These are phyloP conservation scores for Sesia bembeciformis DNA, from an alignment of 2,888 invertebrate species.

Conservation along the genomic window DNA sequence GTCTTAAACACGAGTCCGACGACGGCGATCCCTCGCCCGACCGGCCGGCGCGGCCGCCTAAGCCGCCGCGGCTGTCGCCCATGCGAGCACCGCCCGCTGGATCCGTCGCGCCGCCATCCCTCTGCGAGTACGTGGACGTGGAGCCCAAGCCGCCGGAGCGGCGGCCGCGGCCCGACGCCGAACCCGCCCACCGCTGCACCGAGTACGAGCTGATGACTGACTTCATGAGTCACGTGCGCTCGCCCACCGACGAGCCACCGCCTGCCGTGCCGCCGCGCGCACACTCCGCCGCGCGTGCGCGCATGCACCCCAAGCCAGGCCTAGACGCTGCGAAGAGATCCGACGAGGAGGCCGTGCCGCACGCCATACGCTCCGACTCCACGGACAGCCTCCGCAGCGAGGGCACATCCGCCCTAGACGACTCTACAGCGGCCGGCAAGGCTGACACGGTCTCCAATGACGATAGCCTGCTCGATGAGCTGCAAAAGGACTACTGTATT, in stretches of 20 bases:
- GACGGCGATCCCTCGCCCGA: conserved; percentile 51
- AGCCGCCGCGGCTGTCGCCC: conserved; percentile 50
- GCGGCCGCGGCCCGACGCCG: conserved; percentile 23
- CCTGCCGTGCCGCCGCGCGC: conserved; percentile 50
- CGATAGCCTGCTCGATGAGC: conserved; percentile 61
- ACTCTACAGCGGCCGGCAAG: conserved; percentile 12
- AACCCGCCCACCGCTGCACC: conserved; percentile 27
- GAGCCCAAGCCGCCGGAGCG: conserved; percentile 31
- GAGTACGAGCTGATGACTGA: conserved; percentile 66
- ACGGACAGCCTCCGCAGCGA: conserved; percentile 17
- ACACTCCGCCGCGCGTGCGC: conserved; percentile 19
- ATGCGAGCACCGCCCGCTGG: conserved; percentile 20
- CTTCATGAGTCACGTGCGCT: conserved; percentile 43
- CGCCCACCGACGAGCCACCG: conserved; percentile 19
- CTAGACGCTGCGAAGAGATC: conserved; percentile 80
- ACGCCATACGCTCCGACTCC: conserved; percentile 78
- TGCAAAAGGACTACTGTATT: conserved; percentile 56
- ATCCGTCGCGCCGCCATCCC: neutral
- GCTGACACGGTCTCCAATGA: conserved; percentile 41
- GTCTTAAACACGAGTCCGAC: conserved; percentile 53
- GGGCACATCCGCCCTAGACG: conserved; percentile 7
- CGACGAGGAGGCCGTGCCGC: conserved; percentile 81
- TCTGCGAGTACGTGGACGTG: conserved; percentile 38
- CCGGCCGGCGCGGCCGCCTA: conserved; percentile 54
- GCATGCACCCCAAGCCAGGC: conserved; percentile 41